phyloP scores from a whole-genome alignment of 2,888 invertebrate species.

The Exocentrus adspersus region DNA sequence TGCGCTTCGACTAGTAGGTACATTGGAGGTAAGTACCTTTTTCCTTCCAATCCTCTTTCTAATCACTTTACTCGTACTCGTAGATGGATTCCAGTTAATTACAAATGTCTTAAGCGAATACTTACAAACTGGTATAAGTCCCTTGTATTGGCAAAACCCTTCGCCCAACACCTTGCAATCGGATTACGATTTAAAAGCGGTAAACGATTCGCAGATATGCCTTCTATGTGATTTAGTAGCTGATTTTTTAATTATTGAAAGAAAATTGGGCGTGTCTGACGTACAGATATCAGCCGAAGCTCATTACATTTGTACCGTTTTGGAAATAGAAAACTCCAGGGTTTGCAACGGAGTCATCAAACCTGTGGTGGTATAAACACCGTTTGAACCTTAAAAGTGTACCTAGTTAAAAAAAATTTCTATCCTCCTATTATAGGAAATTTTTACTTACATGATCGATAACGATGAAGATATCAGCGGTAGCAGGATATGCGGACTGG shows the following conservation, averaged over 20 bases:
- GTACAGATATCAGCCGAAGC: conserved; percentile 19
- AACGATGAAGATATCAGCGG: conserved; percentile 24
- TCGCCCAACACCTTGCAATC: not conserved
- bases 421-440: conserved; percentile 59
- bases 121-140: conserved; percentile 1
- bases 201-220: not conserved
- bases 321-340: not conserved
- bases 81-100: conserved; percentile 5
- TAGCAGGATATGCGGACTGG: conserved; percentile 37
- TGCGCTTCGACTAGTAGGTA: not conserved
- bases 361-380: conserved; percentile 11
- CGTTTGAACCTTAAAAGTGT: too few relatives aligned
- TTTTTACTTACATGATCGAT: conserved; percentile 36
- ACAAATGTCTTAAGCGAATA: conserved; percentile 12
- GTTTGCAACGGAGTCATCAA: conserved; percentile 28
- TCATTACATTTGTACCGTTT: conserved; percentile 20
- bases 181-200: not conserved
- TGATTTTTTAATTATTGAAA: conserved; percentile 15
- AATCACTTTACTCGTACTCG: too few relatives aligned
- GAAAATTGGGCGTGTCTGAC: conserved; percentile 23
- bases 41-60: too few relatives aligned
- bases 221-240: conserved; percentile 17
- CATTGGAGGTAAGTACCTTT: not conserved
- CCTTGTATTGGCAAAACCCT: not conserved
- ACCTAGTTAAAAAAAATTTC: too few relatives aligned